Conservation (phyloP, 2,113 vertebrate genomes). For the Clarias macrocephalus region DNA sequence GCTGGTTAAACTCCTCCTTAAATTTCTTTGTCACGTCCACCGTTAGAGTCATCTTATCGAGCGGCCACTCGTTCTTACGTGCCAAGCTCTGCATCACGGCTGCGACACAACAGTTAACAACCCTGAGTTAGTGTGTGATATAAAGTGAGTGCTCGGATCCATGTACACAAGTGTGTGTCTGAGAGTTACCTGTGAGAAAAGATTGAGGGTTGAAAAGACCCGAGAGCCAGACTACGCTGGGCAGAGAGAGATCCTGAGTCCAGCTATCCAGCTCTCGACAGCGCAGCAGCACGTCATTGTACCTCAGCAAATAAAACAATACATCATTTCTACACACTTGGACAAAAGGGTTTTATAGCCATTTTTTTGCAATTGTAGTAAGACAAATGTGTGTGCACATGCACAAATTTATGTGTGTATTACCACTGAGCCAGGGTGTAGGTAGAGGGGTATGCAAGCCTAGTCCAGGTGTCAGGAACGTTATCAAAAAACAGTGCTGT, state of each 20-base stretch:
- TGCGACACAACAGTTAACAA: constrained; percentile 50
- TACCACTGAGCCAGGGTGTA: constrained; percentile 80
- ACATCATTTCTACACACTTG: not conserved
- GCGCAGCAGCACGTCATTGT: constrained; percentile 77
- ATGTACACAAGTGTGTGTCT: not conserved
- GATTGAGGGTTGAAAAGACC: constrained; percentile 94
- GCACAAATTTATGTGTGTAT: constrained; percentile 7
- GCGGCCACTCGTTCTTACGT: constrained; percentile 80
- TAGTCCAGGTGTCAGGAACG: constrained; percentile 88
- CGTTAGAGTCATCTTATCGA: constrained; percentile 76
- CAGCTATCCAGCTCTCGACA: constrained; percentile 80
- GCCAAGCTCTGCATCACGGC: constrained; percentile 76
- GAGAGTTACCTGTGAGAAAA: constrained; percentile 86
- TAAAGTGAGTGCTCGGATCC: not conserved
- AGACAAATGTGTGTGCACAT: not conserved
- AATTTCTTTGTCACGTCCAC: constrained; percentile 77
- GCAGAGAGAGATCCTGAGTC: constrained; percentile 85
- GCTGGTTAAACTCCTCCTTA: constrained; percentile 78
- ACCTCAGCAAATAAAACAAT: constrained; percentile 57
- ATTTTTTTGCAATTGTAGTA: not conserved
- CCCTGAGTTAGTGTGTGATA: not conserved
- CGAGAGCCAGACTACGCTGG: constrained; percentile 86
- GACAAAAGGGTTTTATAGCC: not conserved
- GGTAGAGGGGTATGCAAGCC: constrained; percentile 86
- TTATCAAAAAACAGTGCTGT: constrained; percentile 89